phyloP scores from a whole-genome alignment of 2,888 invertebrate genomes.

The Caenorhabditis angaria region DNA sequence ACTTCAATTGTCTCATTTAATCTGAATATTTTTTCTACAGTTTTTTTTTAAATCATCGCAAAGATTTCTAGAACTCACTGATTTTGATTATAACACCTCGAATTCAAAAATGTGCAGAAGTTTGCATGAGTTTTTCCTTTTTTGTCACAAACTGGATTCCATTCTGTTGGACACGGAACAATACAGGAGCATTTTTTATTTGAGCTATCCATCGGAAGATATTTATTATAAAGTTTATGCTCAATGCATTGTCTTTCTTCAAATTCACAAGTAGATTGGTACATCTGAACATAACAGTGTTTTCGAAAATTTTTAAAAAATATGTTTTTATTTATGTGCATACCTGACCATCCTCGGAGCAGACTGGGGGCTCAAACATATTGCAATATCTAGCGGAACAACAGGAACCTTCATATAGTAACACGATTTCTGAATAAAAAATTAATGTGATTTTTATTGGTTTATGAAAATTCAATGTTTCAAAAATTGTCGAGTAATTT shows the following conservation, averaged over 20 bases:
- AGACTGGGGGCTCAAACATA: conserved; percentile 54
- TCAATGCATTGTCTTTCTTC: conserved; percentile 55
- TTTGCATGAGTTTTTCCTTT: conserved; percentile 57
- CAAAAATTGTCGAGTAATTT: too few species aligned
- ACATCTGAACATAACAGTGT: conserved; percentile 43
- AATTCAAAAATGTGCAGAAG: conserved; percentile 53
- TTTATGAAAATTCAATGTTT: too few species aligned
- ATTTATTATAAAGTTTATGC: conserved; percentile 37
- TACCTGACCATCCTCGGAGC: conserved; percentile 54
- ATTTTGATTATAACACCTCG: conserved; percentile 50
- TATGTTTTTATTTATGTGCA: background rate
- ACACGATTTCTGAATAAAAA: conserved; percentile 29
- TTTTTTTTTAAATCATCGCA: background rate
- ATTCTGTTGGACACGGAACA: conserved; percentile 45
- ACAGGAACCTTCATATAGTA: conserved; percentile 52
- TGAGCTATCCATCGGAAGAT: conserved; percentile 44
- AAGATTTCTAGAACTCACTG: conserved; percentile 32
- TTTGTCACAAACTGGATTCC: conserved; percentile 58
- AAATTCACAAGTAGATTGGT: conserved; percentile 46
- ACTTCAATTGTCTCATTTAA: conserved; percentile 49
- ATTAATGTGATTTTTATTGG: too few species aligned
- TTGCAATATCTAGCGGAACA: conserved; percentile 50
- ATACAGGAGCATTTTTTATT: conserved; percentile 40
- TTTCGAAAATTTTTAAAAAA: background rate
- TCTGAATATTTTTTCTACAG: conserved; percentile 28